Evolutionary conservation across 2,797 vertebrate genomes (phyloP).

Genomic region (Melanotaenia maccullochi): DNA sequence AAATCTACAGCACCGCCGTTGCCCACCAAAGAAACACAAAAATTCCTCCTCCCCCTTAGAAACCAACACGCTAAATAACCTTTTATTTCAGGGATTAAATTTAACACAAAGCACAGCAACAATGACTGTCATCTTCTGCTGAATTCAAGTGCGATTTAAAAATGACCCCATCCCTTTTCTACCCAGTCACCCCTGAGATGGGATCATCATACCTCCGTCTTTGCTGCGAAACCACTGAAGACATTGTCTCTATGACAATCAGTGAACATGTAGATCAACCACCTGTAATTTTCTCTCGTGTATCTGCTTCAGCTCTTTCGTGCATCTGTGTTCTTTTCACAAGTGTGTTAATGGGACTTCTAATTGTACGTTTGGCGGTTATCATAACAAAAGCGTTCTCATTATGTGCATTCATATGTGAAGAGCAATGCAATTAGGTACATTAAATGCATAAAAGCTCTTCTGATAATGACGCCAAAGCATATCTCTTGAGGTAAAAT

Average conservation of each 20-base stretch:
- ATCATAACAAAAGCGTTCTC: conserved; percentile 57
- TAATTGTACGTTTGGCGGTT: conserved; percentile 66
- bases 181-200: conserved; percentile 29
- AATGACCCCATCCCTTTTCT: conserved; percentile 42
- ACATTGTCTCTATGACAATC: conserved; percentile 59
- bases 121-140: conserved; percentile 58
- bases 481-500: conserved; percentile 19
- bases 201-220: conserved; percentile 36
- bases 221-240: conserved; percentile 40
- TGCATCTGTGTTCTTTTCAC: conserved; percentile 42
- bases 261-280: conserved; percentile 20
- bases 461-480: conserved; percentile 22
- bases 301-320: conserved; percentile 55
- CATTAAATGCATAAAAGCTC: conserved; percentile 31
- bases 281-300: conserved; percentile 53
- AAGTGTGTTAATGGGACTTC: conserved; percentile 57
- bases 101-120: conserved; percentile 35
- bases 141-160: conserved; percentile 61
- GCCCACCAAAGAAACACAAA: too few relatives aligned
- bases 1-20: neutral
- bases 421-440: conserved; percentile 55
- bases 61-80: conserved; percentile 27
- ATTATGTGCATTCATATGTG: conserved; percentile 43
- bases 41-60: neutral
- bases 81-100: conserved; percentile 46